Evolutionary conservation across 23 tunicate genomes (phyloP), one percentile per base, ranked within the genome.

Genomic region (Pegea sp.): DNA sequence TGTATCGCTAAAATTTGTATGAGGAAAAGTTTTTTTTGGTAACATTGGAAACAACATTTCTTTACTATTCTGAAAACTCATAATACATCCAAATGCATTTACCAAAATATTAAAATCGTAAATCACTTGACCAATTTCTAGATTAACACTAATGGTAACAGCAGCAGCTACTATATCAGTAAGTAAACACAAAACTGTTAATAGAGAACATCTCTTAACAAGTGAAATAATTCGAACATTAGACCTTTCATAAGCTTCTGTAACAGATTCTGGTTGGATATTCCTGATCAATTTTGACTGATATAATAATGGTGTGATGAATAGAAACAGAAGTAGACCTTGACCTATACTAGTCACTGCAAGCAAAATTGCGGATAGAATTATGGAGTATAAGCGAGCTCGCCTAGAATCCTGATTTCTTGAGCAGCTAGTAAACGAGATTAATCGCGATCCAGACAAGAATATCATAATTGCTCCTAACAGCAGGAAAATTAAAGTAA

Each of bases 361-460:
- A 8, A 72, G 65, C 28, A 72, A 38, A 21, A 55, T 72, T 22
- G 60, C 69, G 23, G 80, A 64, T 20, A 72, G 42, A n/a, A 72
- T 72, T 22, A 56, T 64, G 11, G 60, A 49, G 59, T 72, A 72
- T 8, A 62, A 49, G 26, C 55, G 43, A 24, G 31, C 30, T 5
- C 24, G 42, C 6, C 42, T 29, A 13, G 33, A 44, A 52, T 44
- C 52, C 5, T 31, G 46, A 25, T 28, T 33, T 19, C 57, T 30
- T 0, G 56, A 28, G 42, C 80, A 72, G 11, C 20, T 44, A 3
- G 80, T 56, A 22, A 72, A 72, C 0, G 42, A 56, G 23, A 72
- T 72, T 49, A 72, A 30, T 25, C 80, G 44, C 19, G 80, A 72
- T 43, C 80, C 80, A 23, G 80, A 70, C 53, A 72, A 58, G 44